Base-by-base conservation (phyloP, 2,113 vertebrate genomes). In the Piprites chloris region DNA sequence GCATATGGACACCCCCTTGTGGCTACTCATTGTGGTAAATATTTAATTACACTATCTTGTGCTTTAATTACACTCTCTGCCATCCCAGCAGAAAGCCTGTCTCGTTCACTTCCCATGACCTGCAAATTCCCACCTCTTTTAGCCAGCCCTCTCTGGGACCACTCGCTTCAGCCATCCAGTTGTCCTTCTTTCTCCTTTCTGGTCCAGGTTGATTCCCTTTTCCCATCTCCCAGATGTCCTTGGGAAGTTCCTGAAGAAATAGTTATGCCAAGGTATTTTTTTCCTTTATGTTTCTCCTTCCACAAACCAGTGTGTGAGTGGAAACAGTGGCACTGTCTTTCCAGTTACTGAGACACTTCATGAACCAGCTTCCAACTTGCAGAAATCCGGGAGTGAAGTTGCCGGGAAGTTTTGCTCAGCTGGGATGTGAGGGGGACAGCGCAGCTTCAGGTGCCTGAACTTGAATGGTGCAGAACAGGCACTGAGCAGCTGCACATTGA, bases 41-140 rank as follows among this genome's bases (percentile, higher is more conserved):
- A 52, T 82, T 95, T 94, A 92, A 90, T 95, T 72, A 75, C 15
- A 23, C 28, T 61, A 9, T 92, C 44, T 30, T n/a, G 49, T 72
- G 66, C 65, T 82, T 95, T 94, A 92, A 90, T 95, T 72, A 75
- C 15, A 23, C 28, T 61, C 8, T 92, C 44, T 75, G 61, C 18
- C 58, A 30, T 55, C 56, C 69, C 56, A 15, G 30, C 73, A 89
- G 72, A 55, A 84, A 84, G 24, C 35, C 61, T 75, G 47, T 90
- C 75, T 86, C 30, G 3, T 46, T 66, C 56, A 18, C 52, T 87
- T 63, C 76, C 26, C 30, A 50, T 30, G 61, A 85, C 26, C 67
- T 69, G 82, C 62, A 56, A 49, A 39, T 55, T 85, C 44, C 37
- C 53, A 66, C 39, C 39, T 85, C 62, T 62, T 87, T 61, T 19